A percentile compares a stretch with the other conserved stretches of the same genome.
These are phyloP conservation scores for Channallabes apus DNA, from an alignment of 2,797 vertebrate genomes.

Conservation along the genomic window DNA sequence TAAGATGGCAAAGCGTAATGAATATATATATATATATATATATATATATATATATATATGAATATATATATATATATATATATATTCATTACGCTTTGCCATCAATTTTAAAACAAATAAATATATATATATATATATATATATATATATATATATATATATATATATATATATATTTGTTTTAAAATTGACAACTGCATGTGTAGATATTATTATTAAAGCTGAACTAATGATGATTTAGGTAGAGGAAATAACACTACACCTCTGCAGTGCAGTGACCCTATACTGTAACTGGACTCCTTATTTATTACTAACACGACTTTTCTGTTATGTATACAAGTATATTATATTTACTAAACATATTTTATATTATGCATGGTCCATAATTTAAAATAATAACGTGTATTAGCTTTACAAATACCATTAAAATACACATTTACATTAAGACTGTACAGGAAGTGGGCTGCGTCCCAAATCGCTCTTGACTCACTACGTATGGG, in stretches of 20 bases:
- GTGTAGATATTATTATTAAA: neutral
- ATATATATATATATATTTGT: too few species aligned
- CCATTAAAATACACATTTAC: neutral
- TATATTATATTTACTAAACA: neutral
- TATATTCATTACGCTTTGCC: too few species aligned
- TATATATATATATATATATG: too few species aligned
- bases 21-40: too few species aligned
- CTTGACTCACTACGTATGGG: neutral
- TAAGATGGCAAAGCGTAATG: neutral
- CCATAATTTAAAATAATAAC: neutral
- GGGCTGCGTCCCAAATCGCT: neutral
- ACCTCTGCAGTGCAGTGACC: constrained; percentile 30
- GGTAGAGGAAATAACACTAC: neutral
- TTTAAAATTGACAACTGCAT: neutral
- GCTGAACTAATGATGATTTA: neutral
- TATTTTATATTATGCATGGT: neutral
- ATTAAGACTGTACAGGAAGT: constrained; percentile 10
- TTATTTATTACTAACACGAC: neutral
- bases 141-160: too few species aligned
- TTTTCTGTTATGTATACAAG: neutral
- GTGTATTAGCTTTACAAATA: neutral
- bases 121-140: too few species aligned
- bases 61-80: too few species aligned
- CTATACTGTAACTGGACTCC: neutral
- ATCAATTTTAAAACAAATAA: too few species aligned